Base-by-base conservation (phyloP, 2,797 vertebrate genomes). In the Sphenodon punctatus region DNA sequence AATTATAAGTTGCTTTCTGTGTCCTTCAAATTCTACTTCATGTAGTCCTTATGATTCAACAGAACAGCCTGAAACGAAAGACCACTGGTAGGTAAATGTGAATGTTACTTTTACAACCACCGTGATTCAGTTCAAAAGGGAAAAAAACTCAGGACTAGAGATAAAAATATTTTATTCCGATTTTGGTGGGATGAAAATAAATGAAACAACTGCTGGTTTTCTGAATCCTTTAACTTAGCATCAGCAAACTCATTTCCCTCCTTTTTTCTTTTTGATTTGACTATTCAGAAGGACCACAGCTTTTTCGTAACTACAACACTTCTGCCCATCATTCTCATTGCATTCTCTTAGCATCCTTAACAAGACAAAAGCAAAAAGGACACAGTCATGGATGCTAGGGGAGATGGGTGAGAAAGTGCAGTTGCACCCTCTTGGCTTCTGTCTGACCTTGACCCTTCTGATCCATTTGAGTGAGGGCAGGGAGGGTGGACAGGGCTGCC, bases 151-250 rank as follows among this genome's bases (percentile, higher is more conserved):
- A 73, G 60, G 39, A 11, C 48, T 2, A 43, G 9, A 84, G 60
- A 49, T 53, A 58, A 80, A 49, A 67, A 25, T 2, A 27, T 46
- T 85, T 75, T 1, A 9, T 67, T 58, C 75, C 60, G 32, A 3
- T 49, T 84, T 85, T 74, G 19, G 78, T 78, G 84, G 34, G 75
- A 82, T 87, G 71, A 34, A 84, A 55, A n/a, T n/a, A n/a, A n/a
- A n/a, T 53, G 3, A 42, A 82, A 23, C 4, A 38, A 82, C 12
- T 38, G 1, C 3, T 53, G 68, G 61, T 73, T 51, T 82, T 64
- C 17, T 78, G 15, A 76, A 36, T 87, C 46, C 8, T 74, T 67
- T 53, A 0, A 0, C 76, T 51, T 51, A 85, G 80, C 25, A 67
- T 5, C 11, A 69, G 5, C 10, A 55, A n/a, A 6, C 12, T 69